A percentile compares a stretch with the other conserved stretches of the same genome.
phyloP scores from a whole-genome alignment of 2,797 vertebrate species.

The Rhabdomys pumilio region DNA sequence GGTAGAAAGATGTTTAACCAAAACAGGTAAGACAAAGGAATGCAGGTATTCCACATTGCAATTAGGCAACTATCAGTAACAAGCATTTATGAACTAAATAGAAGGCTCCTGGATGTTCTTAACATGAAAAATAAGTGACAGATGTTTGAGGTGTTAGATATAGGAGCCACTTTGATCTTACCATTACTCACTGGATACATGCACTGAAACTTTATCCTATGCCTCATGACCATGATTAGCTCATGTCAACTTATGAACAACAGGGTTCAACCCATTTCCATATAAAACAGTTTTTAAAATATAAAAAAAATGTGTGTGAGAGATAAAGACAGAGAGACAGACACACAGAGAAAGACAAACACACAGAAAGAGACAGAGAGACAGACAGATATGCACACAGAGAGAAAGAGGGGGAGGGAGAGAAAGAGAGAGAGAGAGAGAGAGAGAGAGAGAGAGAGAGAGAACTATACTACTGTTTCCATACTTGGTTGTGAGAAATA shows the following conservation, averaged over 20 bases:
- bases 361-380: neutral
- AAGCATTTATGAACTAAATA: neutral
- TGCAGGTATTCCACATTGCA: no score
- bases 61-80: neutral
- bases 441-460: neutral
- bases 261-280: neutral
- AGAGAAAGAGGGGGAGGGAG: neutral
- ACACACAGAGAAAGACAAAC: neutral
- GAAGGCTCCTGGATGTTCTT: neutral
- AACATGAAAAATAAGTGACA: neutral
- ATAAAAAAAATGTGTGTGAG: neutral
- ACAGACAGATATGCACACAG: neutral
- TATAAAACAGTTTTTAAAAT: neutral
- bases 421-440: neutral
- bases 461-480: neutral
- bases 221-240: no score
- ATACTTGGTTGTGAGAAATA: neutral
- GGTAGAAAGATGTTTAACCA: neutral
- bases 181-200: neutral
- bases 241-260: neutral
- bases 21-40: neutral
- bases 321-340: neutral
- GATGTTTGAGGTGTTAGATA: no score
- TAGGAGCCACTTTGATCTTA: neutral
- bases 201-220: neutral